Evolutionary conservation across 2,797 vertebrate genomes (phyloP).

Genomic region (Heteromormyrus szaboi): DNA sequence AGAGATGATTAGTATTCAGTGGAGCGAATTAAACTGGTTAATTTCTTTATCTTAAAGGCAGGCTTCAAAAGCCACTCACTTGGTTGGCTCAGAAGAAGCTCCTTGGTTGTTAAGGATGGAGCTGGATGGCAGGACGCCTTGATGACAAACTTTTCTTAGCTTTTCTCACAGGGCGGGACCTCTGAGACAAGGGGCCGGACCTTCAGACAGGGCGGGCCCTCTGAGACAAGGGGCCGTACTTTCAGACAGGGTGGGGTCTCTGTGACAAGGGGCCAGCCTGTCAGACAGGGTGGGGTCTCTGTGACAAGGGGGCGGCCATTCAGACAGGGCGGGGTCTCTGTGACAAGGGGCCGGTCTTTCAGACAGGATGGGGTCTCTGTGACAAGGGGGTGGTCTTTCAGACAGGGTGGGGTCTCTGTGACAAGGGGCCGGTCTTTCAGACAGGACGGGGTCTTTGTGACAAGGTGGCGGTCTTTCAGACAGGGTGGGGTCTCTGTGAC

Average conservation of each 20-base stretch:
- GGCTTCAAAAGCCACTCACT: background rate
- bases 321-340: background rate
- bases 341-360: background rate
- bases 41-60: conserved; percentile 14
- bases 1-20: conserved; percentile 8
- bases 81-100: background rate
- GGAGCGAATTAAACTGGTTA: background rate
- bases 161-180: background rate
- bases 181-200: background rate
- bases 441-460: too few species aligned
- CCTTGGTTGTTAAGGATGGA: background rate
- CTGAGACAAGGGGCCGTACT: background rate
- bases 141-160: background rate
- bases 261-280: background rate
- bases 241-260: background rate
- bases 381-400: background rate
- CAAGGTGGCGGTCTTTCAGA: too few species aligned
- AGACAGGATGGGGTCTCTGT: background rate
- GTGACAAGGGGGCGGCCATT: background rate
- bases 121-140: background rate
- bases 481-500: background rate
- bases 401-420: background rate
- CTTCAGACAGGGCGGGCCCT: background rate
- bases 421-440: background rate
- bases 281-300: background rate